Evolutionary conservation across 2,113 vertebrate genomes (phyloP).

Genomic region (Spermophilus dauricus): DNA sequence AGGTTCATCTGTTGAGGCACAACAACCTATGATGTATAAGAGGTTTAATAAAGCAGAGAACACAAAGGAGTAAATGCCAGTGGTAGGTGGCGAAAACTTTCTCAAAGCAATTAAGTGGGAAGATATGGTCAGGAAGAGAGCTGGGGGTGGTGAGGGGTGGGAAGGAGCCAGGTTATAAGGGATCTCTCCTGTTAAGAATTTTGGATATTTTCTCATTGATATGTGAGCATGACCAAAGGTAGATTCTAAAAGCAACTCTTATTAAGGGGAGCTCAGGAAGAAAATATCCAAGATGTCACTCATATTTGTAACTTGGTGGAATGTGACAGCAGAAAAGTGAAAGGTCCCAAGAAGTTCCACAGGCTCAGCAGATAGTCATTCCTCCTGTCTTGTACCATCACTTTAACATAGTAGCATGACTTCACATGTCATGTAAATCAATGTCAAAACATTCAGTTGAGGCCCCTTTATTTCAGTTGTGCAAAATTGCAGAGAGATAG

Average conservation of each 20-base stretch:
- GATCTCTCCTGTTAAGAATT: background rate
- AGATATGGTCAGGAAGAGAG: background rate
- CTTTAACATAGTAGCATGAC: background rate
- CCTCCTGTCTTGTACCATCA: background rate
- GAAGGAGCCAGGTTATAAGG: no score
- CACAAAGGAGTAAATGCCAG: background rate
- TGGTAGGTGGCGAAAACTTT: background rate
- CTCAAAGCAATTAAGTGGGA: background rate
- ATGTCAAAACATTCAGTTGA: background rate
- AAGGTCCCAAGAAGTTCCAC: background rate
- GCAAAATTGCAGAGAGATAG: background rate
- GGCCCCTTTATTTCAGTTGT: background rate
- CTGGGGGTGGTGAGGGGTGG: background rate
- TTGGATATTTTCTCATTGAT: constrained; percentile 36
- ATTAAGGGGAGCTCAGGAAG: background rate
- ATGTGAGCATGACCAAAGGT: background rate
- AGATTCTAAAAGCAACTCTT: background rate
- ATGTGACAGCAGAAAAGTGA: background rate
- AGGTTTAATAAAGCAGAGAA: background rate
- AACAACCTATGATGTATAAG: background rate
- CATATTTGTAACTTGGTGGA: background rate
- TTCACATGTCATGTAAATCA: background rate
- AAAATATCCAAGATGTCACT: background rate
- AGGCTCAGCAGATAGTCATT: background rate
- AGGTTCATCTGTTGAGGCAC: background rate